These are phyloP conservation scores for Xestobium rufovillosum DNA, from an alignment of 2,888 invertebrate genomes.

Conservation along the genomic window DNA sequence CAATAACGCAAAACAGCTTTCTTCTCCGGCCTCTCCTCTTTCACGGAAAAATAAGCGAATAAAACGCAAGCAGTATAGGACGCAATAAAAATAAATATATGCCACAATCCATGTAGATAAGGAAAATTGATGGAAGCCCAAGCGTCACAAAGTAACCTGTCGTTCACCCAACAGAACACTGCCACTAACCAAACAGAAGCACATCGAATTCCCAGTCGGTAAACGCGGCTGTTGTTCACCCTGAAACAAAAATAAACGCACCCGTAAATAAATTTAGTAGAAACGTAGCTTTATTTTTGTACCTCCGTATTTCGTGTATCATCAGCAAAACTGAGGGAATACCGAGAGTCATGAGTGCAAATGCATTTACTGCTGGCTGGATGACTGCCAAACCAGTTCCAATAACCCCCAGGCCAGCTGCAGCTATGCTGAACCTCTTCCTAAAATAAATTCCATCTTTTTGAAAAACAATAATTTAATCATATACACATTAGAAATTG, in stretches of 20 bases:
- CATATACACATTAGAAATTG: too few species aligned
- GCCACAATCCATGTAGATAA: constrained; percentile 78
- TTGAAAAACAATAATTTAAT: too few species aligned
- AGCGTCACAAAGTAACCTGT: constrained; percentile 69
- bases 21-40: constrained; percentile 63
- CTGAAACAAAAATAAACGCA: constrained; percentile 37
- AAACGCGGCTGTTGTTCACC: constrained; percentile 57
- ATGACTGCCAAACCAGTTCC: constrained; percentile 64
- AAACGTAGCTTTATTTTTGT: constrained; percentile 19
- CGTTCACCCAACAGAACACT: constrained; percentile 70
- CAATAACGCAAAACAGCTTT: constrained; percentile 65
- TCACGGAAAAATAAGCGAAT: constrained; percentile 71
- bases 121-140: constrained; percentile 74
- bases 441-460: too few species aligned
- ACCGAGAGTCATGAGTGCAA: constrained; percentile 68
- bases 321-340: constrained; percentile 63
- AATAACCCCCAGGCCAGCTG: constrained; percentile 51
- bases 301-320: constrained; percentile 62
- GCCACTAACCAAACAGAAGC: constrained; percentile 62
- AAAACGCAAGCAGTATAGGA: constrained; percentile 70
- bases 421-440: constrained; percentile 54
- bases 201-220: constrained; percentile 63
- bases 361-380: constrained; percentile 75
- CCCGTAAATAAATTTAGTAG: constrained; percentile 3
- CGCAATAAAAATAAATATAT: constrained; percentile 71